phyloP scores from a whole-genome alignment of 2,113 vertebrate species.

The Cyrtonyx montezumae region DNA sequence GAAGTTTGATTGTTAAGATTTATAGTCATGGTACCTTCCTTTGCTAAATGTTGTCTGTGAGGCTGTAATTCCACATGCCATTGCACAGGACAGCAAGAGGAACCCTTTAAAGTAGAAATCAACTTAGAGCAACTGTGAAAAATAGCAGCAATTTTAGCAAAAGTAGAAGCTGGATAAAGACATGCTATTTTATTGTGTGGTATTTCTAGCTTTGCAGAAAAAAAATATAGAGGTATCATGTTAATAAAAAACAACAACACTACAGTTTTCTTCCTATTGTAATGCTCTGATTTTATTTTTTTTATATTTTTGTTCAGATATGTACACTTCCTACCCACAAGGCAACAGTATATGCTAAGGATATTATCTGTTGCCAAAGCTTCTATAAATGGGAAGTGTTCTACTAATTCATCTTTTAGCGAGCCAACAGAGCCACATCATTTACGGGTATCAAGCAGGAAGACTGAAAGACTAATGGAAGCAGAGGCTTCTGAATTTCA shows the following conservation, averaged over 20 bases:
- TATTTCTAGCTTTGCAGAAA: background rate
- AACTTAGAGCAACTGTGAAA: background rate
- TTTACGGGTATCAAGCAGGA: background rate
- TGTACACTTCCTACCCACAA: background rate
- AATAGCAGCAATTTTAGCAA: background rate
- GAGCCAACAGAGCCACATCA: background rate
- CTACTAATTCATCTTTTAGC: background rate
- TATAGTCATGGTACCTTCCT: background rate
- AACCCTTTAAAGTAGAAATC: background rate
- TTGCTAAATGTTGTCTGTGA: background rate
- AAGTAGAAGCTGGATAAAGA: background rate
- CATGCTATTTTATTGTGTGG: background rate
- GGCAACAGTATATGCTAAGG: background rate
- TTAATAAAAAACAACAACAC: background rate
- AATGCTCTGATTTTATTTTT: background rate
- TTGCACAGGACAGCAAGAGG: background rate
- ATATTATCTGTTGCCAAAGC: background rate
- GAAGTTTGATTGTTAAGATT: background rate
- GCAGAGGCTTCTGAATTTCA: background rate
- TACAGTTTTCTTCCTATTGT: background rate
- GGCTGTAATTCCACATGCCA: background rate
- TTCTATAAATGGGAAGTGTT: background rate
- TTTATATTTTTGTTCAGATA: background rate
- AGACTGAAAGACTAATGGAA: background rate
- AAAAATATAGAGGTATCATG: background rate